Base-by-base conservation (phyloP, 2,113 vertebrate genomes). In the Calidris pygmaea region DNA sequence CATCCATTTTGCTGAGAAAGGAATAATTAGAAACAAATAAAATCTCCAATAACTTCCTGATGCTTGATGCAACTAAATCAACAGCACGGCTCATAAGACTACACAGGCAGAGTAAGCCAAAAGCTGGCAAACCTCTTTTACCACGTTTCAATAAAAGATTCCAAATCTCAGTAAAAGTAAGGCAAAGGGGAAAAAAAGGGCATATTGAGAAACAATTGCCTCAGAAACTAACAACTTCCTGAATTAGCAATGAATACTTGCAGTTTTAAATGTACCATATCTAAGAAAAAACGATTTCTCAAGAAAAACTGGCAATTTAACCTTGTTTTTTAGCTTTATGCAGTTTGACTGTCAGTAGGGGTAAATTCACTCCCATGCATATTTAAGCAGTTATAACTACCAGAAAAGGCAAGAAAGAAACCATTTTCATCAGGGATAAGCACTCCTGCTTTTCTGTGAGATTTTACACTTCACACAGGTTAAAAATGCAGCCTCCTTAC, bases 31-130 rank as follows among this genome's bases (percentile, higher is more conserved):
- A 63, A 84, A 81, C 41, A 80, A 89, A 94, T 76, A 52, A 80
- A 73, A 90, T 43, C 63, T 67, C 89, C 73, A 65, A 81, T 37
- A 39, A 92, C 55, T 92, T 96, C 63, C 91, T 88, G 79, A 56
- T 65, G 86, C 50, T 90, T 14, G 32, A 60, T 58, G 80, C 41
- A 80, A 52, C n/a, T 76, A 45, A 75, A 82, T 59, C 52, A 21
- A 71, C 78, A 67, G 19, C 4, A 1, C 23, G 67, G 35, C 35
- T 80, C 3, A 0, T 17, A 45, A 58, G 27, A 17, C 59, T 73
- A 7, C 0, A 22, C 2, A 43, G 21, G 37, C n/a, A 74, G 50
- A 79, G 37, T 4, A 53, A 83, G 48, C 72, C 68, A 81, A 85
- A 62, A 72, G 68, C 65, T 81, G 58, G 58, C 62, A 90, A 58